phyloP scores from a whole-genome alignment of 2,113 vertebrate genomes.

The Recurvirostra avosetta region DNA sequence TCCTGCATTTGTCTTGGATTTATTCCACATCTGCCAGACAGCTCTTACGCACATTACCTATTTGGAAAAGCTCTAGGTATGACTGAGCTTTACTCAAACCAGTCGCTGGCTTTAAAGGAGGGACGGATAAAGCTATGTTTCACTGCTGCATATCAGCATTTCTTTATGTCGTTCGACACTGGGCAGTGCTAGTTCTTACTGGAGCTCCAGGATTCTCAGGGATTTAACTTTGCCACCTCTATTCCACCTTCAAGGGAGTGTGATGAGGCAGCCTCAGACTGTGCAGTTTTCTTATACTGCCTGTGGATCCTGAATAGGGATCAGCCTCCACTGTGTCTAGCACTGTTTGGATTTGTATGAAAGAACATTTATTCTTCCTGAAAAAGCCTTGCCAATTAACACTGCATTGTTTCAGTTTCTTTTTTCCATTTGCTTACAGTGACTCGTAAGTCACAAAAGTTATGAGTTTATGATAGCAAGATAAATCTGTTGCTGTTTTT shows the following conservation, averaged over 20 bases:
- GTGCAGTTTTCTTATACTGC: neutral
- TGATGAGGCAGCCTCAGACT: neutral
- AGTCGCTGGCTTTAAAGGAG: neutral
- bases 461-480: neutral
- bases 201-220: neutral
- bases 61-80: conserved; percentile 12
- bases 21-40: conserved; percentile 37
- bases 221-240: neutral
- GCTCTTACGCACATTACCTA: neutral
- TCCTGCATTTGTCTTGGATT: conserved; percentile 30
- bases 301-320: neutral
- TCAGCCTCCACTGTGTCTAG: neutral
- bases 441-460: neutral
- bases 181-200: neutral
- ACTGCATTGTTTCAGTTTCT: neutral
- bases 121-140: neutral
- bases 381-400: neutral
- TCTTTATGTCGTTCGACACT: neutral
- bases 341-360: neutral
- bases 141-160: neutral
- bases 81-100: neutral
- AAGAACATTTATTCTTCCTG: neutral
- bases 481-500: neutral
- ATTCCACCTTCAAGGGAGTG: neutral
- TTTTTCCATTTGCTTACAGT: neutral